phyloP scores from a whole-genome alignment of 2,888 invertebrate species.

The Shargacucullia verbasci region DNA sequence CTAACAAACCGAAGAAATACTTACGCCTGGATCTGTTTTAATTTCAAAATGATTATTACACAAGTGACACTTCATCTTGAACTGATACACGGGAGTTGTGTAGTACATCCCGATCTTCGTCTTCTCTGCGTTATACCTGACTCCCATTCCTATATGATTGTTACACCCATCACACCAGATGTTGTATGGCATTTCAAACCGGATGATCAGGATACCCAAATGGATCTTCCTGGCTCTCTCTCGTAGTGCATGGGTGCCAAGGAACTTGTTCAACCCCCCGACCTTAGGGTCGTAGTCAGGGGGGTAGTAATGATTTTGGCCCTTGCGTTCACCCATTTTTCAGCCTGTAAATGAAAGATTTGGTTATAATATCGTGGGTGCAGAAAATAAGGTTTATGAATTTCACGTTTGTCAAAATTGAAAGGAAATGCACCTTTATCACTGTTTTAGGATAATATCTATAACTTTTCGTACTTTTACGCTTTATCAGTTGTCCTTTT shows the following conservation, averaged over 20 bases:
- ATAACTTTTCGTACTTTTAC: too few relatives aligned
- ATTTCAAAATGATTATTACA: slow-evolving; percentile 99
- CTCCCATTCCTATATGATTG: slow-evolving; percentile 99
- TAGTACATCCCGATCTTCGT: slow-evolving; percentile 99
- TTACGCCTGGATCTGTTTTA: slow-evolving; percentile 98
- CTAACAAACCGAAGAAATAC: slow-evolving; percentile 57
- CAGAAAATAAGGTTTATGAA: too few relatives aligned
- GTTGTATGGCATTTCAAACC: slow-evolving; percentile 99
- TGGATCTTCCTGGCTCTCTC: slow-evolving; percentile 98
- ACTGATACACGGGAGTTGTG: slow-evolving; percentile 98
- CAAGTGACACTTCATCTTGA: slow-evolving; percentile 99
- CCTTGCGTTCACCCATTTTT: slow-evolving; percentile 99
- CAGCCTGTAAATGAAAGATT: slow-evolving; percentile 32
- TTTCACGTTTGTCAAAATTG: too few relatives aligned
- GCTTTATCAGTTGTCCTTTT: too few relatives aligned
- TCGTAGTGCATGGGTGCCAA: slow-evolving; percentile 97
- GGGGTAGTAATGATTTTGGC: slow-evolving; percentile 99
- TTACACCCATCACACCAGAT: slow-evolving; percentile 99
- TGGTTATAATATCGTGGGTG: slow-evolving; percentile 24
- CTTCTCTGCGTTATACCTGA: slow-evolving; percentile 98
- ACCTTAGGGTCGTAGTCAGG: slow-evolving; percentile 99
- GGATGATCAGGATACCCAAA: slow-evolving; percentile 97
- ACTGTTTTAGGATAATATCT: too few relatives aligned
- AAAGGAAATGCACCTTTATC: too few relatives aligned
- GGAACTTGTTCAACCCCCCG: slow-evolving; percentile 98